Conservation (phyloP, 2,797 vertebrate species). For the Limnodromus scolopaceus region DNA sequence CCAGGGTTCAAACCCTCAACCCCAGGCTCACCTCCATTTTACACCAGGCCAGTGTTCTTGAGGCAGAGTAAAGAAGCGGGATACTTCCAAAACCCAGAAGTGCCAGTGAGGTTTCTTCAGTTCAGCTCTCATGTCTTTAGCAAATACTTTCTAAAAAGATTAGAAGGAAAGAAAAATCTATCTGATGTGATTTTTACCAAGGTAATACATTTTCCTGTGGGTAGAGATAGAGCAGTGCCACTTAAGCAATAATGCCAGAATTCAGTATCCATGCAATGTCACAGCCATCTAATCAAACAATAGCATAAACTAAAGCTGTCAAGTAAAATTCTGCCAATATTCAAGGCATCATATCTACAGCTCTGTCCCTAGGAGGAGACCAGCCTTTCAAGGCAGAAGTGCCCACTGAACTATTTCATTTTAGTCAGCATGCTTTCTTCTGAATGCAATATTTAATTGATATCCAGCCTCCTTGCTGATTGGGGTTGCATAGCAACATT, state of each 20-base stretch:
- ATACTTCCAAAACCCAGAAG: background rate
- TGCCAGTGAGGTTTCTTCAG: background rate
- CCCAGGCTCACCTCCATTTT: background rate
- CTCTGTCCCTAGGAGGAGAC: background rate
- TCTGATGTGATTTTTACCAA: background rate
- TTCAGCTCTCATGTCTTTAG: background rate
- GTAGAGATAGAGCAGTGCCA: background rate
- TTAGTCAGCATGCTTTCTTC: background rate
- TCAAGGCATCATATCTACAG: background rate
- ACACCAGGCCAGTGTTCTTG: background rate
- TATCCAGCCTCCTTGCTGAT: background rate
- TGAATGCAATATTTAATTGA: background rate
- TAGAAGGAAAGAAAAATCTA: background rate
- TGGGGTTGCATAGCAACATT: background rate
- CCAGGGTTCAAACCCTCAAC: background rate
- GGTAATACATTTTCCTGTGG: background rate
- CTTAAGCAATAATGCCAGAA: background rate
- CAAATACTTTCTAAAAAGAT: background rate
- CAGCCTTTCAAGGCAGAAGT: background rate
- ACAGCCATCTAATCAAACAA: background rate
- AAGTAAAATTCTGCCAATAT: background rate
- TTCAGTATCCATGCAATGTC: background rate
- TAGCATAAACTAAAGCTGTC: background rate
- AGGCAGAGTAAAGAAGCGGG: background rate
- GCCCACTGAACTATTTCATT: background rate